Evolutionary conservation across 2,797 vertebrate species (phyloP).

Genomic region (Vespertilio murinus): DNA sequence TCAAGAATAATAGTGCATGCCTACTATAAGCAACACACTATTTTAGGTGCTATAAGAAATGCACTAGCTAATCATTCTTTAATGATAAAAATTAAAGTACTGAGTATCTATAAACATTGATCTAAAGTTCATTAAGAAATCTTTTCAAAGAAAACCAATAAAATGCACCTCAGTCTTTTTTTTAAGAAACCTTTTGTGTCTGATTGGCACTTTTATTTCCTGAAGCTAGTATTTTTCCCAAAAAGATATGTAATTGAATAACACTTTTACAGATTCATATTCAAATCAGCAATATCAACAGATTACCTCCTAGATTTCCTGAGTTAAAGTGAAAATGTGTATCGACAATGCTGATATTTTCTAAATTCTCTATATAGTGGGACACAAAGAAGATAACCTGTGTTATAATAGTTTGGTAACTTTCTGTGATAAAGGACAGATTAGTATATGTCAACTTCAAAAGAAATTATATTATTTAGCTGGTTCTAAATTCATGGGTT

Average conservation of each 20-base stretch:
- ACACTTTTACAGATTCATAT: constrained; percentile 30
- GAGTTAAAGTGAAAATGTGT: constrained; percentile 23
- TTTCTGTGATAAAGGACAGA: background rate
- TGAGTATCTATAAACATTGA: background rate
- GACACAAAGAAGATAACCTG: background rate
- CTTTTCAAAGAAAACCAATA: background rate
- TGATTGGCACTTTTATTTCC: constrained; percentile 51
- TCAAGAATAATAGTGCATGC: background rate
- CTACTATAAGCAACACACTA: background rate
- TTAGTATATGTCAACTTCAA: constrained; percentile 13
- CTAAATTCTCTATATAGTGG: background rate
- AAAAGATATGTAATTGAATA: background rate
- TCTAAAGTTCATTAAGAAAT: background rate
- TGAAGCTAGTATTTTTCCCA: constrained; percentile 3
- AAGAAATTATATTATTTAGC: constrained; percentile 25
- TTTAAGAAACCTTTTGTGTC: background rate
- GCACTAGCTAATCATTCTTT: background rate
- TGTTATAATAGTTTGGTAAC: background rate
- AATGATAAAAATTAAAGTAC: constrained; percentile 33
- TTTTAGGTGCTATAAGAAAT: background rate
- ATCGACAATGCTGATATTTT: background rate
- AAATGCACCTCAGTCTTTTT: background rate
- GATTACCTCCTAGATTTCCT: constrained; percentile 24
- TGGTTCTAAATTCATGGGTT: constrained; percentile 23
- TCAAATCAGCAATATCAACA: constrained; percentile 28